Percentiles rank a stretch among this genome's conserved stretches.
These are phyloP conservation scores for Macrobrachium nipponense DNA, from an alignment of 1,140 invertebrate genomes.

Conservation along the genomic window DNA sequence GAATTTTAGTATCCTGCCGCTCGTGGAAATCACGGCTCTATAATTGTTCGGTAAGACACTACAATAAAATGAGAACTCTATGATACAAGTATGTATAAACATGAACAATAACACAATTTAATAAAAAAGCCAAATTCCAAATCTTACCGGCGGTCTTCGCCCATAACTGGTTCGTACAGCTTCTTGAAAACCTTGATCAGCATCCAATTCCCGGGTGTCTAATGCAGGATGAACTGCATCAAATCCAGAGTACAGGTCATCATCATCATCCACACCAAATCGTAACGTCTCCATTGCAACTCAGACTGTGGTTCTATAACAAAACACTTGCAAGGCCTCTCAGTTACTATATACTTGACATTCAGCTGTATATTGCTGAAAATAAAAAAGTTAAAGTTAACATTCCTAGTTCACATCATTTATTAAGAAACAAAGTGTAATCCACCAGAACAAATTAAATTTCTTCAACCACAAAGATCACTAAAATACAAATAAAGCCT, in stretches of 20 bases:
- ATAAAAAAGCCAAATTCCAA: background rate
- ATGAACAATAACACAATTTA: background rate
- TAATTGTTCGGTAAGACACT: too few species aligned
- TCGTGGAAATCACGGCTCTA: too few species aligned
- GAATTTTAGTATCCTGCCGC: too few species aligned
- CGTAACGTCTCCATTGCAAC: conserved; percentile 39
- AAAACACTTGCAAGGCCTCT: background rate
- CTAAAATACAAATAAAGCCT: too few species aligned
- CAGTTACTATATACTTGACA: background rate
- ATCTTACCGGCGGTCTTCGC: conserved; percentile 43
- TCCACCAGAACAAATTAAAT: too few species aligned
- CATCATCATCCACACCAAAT: conserved; percentile 44
- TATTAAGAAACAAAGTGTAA: too few species aligned
- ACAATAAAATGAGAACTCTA: too few species aligned
- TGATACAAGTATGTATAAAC: too few species aligned
- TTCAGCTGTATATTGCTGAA: background rate
- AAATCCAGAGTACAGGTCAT: conserved; percentile 47
- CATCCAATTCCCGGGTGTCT: conserved; percentile 28
- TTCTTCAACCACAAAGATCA: too few species aligned
- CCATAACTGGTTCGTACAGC: conserved; percentile 54
- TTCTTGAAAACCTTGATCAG: conserved; percentile 51
- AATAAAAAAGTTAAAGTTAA: too few species aligned
- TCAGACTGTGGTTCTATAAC: background rate
- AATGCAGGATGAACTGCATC: conserved; percentile 47
- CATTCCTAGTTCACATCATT: too few species aligned